Evolutionary conservation across 2,113 vertebrate species (phyloP).

Genomic region (Pygoscelis adeliae): DNA sequence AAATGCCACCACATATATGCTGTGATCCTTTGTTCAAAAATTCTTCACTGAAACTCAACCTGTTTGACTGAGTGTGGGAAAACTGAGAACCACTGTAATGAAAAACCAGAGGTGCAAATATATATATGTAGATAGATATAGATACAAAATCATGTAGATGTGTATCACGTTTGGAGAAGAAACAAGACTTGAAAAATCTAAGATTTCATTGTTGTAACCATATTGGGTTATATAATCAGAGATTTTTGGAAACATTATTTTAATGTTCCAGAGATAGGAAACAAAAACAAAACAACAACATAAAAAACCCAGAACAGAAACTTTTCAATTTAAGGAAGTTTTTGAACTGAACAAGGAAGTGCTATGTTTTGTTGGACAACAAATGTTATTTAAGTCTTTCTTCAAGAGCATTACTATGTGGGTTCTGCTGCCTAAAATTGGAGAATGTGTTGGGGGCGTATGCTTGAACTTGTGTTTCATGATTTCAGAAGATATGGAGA

Average conservation of each 20-base stretch:
- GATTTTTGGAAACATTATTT: not conserved
- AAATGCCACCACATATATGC: not conserved
- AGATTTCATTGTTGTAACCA: not conserved
- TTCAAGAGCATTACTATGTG: not conserved
- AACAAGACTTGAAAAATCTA: not conserved
- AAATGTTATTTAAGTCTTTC: not conserved
- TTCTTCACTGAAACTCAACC: not conserved
- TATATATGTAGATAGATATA: no score
- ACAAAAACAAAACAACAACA: not conserved
- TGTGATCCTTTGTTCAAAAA: not conserved
- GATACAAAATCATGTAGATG: not conserved
- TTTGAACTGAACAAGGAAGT: not conserved
- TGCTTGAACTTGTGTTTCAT: not conserved
- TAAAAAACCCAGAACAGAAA: not conserved
- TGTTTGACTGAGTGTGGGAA: not conserved
- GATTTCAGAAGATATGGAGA: not conserved
- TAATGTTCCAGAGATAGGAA: not conserved
- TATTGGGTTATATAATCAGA: not conserved
- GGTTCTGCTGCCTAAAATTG: not conserved
- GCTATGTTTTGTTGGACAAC: not conserved
- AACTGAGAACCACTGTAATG: not conserved
- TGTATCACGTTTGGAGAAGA: not conserved
- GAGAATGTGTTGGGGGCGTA: not conserved
- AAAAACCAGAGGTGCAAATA: not conserved
- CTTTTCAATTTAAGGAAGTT: not conserved